Evolutionary conservation across 2,113 vertebrate genomes (phyloP).

Genomic region (Eulemur rufifrons): DNA sequence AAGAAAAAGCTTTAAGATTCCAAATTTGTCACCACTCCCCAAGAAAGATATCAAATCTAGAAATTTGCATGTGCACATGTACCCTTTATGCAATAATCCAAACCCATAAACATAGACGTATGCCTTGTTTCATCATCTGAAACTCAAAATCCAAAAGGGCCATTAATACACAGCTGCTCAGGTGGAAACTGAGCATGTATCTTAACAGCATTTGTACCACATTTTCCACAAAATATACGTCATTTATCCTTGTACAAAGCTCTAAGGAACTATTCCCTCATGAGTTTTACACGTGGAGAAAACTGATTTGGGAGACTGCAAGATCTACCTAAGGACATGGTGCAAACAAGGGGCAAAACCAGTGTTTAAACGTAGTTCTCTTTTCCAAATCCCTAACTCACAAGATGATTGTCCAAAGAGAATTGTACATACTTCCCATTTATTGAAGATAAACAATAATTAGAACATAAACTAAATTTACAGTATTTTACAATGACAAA

Average conservation of each 20-base stretch:
- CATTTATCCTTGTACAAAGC: neutral
- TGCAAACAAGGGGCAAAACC: neutral
- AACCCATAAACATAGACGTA: neutral
- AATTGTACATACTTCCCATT: neutral
- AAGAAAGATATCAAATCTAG: neutral
- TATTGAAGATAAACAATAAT: neutral
- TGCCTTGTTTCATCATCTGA: neutral
- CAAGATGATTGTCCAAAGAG: neutral
- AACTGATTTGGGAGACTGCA: neutral
- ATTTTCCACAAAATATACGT: neutral
- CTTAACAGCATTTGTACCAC: neutral
- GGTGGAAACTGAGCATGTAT: neutral
- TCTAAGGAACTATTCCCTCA: neutral
- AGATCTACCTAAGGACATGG: neutral
- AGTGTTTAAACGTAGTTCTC: neutral
- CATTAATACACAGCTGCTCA: neutral
- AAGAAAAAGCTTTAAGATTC: neutral
- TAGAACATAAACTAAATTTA: neutral
- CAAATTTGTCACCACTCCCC: neutral
- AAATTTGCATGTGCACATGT: neutral
- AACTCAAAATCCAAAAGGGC: neutral
- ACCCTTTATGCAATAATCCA: neutral
- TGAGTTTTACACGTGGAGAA: neutral
- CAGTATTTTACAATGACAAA: neutral
- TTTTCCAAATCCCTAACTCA: neutral